Conservation (phyloP, 1,140 invertebrate genomes). For the Magallana ariakensis region DNA sequence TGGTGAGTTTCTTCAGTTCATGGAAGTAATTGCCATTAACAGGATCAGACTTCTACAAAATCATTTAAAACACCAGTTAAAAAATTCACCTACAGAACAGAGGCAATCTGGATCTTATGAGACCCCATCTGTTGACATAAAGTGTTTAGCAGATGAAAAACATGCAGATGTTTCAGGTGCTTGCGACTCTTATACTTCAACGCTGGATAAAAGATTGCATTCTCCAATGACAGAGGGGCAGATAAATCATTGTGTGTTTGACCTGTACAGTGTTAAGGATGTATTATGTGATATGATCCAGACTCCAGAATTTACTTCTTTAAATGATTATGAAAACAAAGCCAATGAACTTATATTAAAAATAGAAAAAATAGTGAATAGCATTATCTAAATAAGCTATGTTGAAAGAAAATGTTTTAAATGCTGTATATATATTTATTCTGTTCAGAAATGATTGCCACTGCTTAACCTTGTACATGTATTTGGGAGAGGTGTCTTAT, state of each 20-base stretch:
- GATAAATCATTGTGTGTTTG: slow-evolving; percentile 45
- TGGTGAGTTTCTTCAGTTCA: slow-evolving; percentile 85
- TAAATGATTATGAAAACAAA: not conserved
- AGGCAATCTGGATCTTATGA: not conserved
- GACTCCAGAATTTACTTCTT: slow-evolving; percentile 24
- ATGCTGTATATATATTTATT: too few species aligned
- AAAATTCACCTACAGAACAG: not conserved
- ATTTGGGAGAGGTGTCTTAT: not conserved
- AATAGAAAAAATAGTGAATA: not conserved
- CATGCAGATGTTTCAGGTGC: not conserved
- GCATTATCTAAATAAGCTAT: not conserved
- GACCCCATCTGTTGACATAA: not conserved
- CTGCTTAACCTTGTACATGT: too few species aligned
- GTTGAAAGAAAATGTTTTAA: too few species aligned
- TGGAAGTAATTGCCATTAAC: slow-evolving; percentile 83
- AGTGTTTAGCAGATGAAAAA: not conserved
- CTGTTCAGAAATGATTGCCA: too few species aligned
- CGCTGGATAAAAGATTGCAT: not conserved
- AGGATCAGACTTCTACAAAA: slow-evolving; percentile 60
- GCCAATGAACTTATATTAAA: not conserved
- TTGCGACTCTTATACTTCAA: not conserved
- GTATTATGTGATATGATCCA: slow-evolving; percentile 48
- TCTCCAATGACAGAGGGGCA: not conserved
- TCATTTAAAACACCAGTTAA: not conserved
- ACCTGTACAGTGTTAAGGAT: slow-evolving; percentile 42